These are phyloP conservation scores for Petrocephalus microphthalmus DNA, from an alignment of 2,113 vertebrate genomes.

Conservation along the genomic window DNA sequence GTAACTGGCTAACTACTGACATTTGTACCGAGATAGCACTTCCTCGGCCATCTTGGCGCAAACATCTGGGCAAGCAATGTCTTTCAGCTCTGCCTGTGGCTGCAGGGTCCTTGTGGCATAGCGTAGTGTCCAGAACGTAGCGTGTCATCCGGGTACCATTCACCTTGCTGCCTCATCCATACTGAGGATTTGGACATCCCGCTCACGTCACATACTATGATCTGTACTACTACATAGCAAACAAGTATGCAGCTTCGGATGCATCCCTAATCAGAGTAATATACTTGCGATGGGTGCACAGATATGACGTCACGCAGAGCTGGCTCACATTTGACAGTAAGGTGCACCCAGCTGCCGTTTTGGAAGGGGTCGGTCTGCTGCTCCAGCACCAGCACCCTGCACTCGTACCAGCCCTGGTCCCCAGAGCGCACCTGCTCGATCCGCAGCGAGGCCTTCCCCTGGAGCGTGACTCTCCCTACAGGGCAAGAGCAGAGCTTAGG, in stretches of 20 bases:
- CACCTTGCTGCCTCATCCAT: background rate
- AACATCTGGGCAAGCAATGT: background rate
- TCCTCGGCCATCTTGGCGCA: background rate
- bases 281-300: background rate
- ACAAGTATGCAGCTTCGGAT: background rate
- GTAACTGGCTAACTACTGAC: background rate
- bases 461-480: constrained; percentile 85
- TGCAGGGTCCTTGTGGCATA: background rate
- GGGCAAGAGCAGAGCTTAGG: background rate
- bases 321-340: constrained; percentile 89
- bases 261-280: background rate
- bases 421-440: constrained; percentile 89
- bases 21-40: background rate
- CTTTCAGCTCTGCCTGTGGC: no score
- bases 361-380: constrained; percentile 97
- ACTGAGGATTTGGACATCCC: background rate
- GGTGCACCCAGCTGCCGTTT: constrained; percentile 98
- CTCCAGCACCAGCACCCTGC: constrained; percentile 94
- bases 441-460: constrained; percentile 92
- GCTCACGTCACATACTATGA: background rate
- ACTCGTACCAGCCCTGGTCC: constrained; percentile 99
- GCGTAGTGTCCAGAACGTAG: background rate
- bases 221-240: background rate
- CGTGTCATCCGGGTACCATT: background rate
- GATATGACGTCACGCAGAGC: background rate